These are phyloP conservation scores for Himalopsyche kuldschensis DNA, from an alignment of 2,888 invertebrate genomes.

Conservation along the genomic window DNA sequence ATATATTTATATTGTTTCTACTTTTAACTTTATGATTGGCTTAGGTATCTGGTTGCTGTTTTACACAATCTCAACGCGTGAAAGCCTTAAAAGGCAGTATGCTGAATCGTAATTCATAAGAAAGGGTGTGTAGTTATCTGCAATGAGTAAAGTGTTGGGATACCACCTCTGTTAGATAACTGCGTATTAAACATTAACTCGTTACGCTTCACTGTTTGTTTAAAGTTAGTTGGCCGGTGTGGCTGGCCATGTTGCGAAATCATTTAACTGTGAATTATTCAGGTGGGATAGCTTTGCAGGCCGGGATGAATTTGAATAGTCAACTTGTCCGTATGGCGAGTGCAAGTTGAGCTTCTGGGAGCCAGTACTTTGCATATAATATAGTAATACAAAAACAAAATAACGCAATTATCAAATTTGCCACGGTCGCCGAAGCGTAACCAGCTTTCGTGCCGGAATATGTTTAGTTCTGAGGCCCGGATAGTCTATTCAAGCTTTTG, in stretches of 20 bases:
- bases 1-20: no score
- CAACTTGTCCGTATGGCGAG: background rate
- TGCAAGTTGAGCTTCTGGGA: background rate
- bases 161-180: background rate
- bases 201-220: slow-evolving; percentile 1
- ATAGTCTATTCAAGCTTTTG: background rate
- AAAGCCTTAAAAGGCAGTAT: background rate
- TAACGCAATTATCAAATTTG: background rate
- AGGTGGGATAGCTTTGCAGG: background rate
- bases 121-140: background rate
- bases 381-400: background rate
- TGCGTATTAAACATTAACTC: background rate
- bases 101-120: background rate
- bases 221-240: slow-evolving; percentile 1
- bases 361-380: background rate
- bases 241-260: slow-evolving; percentile 10
- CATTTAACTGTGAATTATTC: slow-evolving; percentile 15
- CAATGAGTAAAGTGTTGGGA: no score
- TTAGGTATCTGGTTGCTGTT: no score
- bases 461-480: background rate
- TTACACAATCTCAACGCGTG: no score
- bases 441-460: background rate
- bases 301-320: background rate
- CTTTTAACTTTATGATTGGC: no score
- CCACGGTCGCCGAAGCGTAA: background rate